Evolutionary conservation across 2,797 vertebrate genomes (phyloP).

Genomic region (Ceryle rudis): DNA sequence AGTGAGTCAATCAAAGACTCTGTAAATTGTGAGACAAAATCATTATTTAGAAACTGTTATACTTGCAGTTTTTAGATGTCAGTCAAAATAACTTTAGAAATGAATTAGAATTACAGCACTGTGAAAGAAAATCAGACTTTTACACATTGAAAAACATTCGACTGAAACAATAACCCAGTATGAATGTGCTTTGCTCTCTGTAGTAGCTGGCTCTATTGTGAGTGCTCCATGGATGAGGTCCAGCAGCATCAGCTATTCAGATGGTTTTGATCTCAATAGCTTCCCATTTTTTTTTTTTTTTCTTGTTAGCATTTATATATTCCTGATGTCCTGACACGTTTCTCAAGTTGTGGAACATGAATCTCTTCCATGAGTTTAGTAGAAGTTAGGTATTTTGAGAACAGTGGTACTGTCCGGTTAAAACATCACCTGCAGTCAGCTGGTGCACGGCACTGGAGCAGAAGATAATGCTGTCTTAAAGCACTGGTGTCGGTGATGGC

Average conservation of each 20-base stretch:
- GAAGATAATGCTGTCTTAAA: not conserved
- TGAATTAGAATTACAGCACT: conserved; percentile 22
- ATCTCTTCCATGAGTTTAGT: not conserved
- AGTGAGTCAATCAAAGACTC: conserved; percentile 34
- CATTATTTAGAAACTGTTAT: not conserved
- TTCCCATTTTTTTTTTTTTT: not conserved
- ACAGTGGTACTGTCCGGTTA: not conserved
- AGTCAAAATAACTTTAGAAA: conserved; percentile 29
- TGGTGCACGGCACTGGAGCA: not conserved
- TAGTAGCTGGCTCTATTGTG: not conserved
- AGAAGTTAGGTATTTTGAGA: not conserved
- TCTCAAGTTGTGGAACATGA: not conserved
- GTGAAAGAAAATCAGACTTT: not conserved
- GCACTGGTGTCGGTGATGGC: not conserved
- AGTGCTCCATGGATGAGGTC: not conserved
- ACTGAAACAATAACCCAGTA: not conserved
- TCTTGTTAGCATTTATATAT: not conserved
- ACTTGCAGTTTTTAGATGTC: conserved; percentile 37
- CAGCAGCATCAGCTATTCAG: conserved; percentile 29
- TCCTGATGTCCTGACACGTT: not conserved
- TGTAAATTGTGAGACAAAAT: conserved; percentile 22
- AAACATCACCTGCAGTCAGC: not conserved
- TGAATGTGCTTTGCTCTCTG: conserved; percentile 17
- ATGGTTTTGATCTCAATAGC: not conserved
- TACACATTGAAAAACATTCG: not conserved